Evolutionary conservation across 1,140 invertebrate genomes (phyloP), one percentile per base, ranked within the genome.

Genomic region (Megathymus violae): DNA sequence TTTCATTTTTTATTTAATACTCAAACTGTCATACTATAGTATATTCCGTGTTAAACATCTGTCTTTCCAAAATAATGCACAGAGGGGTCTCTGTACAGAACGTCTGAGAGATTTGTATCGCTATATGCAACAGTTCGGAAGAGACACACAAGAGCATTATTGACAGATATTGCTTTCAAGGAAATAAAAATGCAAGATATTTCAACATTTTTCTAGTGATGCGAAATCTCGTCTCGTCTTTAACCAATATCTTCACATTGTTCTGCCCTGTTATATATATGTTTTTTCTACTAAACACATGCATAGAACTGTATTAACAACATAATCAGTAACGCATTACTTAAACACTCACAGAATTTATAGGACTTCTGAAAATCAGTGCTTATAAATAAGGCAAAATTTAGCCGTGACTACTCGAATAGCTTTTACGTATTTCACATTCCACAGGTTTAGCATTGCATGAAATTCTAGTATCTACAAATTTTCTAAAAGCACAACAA

Each of bases 401-500:
- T 31, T 11, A 1, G 10, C 34, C 1, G 34, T 11, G 34, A 2
- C 11, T 10, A 36, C n/a, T n/a, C n/a, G n/a, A n/a, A n/a, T n/a
- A 36, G 34, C 34, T 36, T 36, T 36, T 47, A 15, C 27, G n/a
- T 7, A 14, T 11, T 19, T 1, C 11, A 27, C 11, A 27, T 47
- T 3, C 19, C 13, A 19, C 11, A 13, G 46, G 16, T 46, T 58
- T 46, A 54, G 17, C 13, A 22, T 36, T 17, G 15, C 15, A n/a
- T n/a, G 7, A 16, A 62, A 43, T 43, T 48, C 7, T 50, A 7
- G 22, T 38, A 51, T 25, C 16, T 47, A 48, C 27, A 44, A 51
- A 66, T 54, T n/a, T 38, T 56, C 14, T 46, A 59, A 17, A 63
- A 60, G 58, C 48, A 51, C 66, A 67, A 67, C 60, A 64, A 69